Conservation (phyloP, 2,797 vertebrate genomes). For the Sebastes nivosus region DNA sequence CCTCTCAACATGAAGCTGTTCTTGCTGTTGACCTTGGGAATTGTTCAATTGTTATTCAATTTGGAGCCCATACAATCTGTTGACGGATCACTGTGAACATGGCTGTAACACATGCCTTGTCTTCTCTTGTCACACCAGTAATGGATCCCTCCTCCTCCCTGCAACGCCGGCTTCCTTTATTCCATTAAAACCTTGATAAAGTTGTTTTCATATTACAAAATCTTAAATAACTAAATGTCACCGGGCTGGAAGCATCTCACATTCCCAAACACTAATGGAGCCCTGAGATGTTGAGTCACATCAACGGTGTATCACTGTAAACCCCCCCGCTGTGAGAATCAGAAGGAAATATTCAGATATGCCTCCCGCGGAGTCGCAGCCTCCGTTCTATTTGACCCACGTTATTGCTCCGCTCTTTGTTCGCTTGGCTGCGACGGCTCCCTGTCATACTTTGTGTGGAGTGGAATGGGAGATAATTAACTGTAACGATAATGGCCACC, state of each 20-base stretch:
- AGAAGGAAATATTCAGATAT: constrained; percentile 41
- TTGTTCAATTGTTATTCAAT: constrained; percentile 60
- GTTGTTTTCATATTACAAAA: constrained; percentile 8
- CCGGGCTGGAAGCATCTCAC: not conserved
- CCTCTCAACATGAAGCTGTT: constrained; percentile 46
- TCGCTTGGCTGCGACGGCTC: constrained; percentile 32
- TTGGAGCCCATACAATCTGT: constrained; percentile 28
- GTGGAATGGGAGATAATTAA: constrained; percentile 67
- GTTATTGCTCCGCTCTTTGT: constrained; percentile 50
- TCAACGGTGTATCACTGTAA: not conserved
- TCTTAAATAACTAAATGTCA: constrained; percentile 8
- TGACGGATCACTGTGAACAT: constrained; percentile 34
- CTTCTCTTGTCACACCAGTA: not conserved
- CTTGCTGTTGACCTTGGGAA: constrained; percentile 59
- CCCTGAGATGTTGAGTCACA: constrained; percentile 1
- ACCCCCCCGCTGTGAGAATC: constrained; percentile 38
- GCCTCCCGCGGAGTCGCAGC: not conserved
- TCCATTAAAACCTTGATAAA: not conserved
- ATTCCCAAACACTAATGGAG: not conserved
- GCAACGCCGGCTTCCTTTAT: not conserved
- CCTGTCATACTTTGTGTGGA: constrained; percentile 34
- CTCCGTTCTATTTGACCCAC: constrained; percentile 43
- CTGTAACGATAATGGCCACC: constrained; percentile 67
- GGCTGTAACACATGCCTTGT: not conserved
- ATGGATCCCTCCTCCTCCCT: not conserved